phyloP scores from a whole-genome alignment of 2,888 invertebrate genomes.

The Rhamphomyia laevipes region DNA sequence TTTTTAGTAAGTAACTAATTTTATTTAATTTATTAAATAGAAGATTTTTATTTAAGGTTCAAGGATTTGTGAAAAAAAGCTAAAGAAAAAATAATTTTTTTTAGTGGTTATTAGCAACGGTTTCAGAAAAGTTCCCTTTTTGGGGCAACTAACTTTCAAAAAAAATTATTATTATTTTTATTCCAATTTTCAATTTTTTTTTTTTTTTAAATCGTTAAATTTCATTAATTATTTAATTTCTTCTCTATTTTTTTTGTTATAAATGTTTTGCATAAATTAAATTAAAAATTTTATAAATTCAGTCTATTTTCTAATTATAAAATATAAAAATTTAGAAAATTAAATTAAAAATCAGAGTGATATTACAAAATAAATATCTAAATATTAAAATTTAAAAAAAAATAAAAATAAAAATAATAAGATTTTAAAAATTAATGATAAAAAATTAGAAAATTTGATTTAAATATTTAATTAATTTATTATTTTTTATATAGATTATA shows the following conservation, averaged over 20 bases:
- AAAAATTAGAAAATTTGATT: not conserved
- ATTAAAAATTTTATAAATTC: too few relatives aligned
- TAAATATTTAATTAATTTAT: too few relatives aligned
- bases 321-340: not conserved
- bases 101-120: conserved; percentile 20
- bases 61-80: not conserved
- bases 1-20: too few relatives aligned
- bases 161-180: not conserved
- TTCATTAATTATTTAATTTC: too few relatives aligned
- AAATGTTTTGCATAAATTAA: too few relatives aligned
- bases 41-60: too few relatives aligned
- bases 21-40: too few relatives aligned
- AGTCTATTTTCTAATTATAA: too few relatives aligned
- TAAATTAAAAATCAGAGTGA: not conserved
- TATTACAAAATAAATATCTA: not conserved
- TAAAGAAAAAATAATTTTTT: too few relatives aligned
- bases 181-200: not conserved
- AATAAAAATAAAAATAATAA: too few relatives aligned
- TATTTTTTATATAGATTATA: too few relatives aligned
- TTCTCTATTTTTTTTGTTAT: too few relatives aligned
- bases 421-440: not conserved
- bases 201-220: not conserved
- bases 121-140: conserved; percentile 61
- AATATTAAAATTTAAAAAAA: not conserved
- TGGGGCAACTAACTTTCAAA: conserved; percentile 45